Conservation (phyloP, 2,113 vertebrate genomes). For the Sciurus niger region DNA sequence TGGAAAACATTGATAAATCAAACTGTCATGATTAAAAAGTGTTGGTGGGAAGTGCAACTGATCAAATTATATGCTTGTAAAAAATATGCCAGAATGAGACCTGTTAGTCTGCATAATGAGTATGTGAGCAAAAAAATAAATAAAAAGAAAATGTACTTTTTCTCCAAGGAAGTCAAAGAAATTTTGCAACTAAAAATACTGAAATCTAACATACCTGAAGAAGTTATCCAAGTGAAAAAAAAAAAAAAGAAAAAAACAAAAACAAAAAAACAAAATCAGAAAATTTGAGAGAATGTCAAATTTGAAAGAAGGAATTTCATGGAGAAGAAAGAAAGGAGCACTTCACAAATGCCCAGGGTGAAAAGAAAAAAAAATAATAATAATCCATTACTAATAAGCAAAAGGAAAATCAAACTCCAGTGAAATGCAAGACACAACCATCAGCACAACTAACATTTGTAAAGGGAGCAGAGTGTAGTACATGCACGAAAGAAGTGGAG, state of each 20-base stretch:
- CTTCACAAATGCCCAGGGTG: neutral
- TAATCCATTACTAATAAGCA: neutral
- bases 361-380: neutral
- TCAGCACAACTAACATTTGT: neutral
- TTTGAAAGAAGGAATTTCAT: no score
- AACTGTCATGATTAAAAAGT: neutral
- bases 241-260: neutral
- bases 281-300: no score
- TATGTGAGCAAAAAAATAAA: no score
- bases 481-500: no score
- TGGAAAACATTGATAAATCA: no score
- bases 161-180: neutral
- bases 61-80: no score
- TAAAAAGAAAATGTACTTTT: neutral
- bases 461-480: no score
- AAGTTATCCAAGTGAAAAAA: neutral
- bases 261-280: no score
- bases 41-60: no score
- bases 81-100: no score
- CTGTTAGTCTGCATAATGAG: no score
- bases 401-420: neutral
- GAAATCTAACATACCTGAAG: neutral
- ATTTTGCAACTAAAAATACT: neutral
- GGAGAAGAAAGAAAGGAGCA: neutral
- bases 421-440: neutral